A percentile compares a stretch with the other conserved stretches of the same genome.
Evolutionary conservation across 2,113 vertebrate species (phyloP).

Genomic region (Oceanites oceanicus): DNA sequence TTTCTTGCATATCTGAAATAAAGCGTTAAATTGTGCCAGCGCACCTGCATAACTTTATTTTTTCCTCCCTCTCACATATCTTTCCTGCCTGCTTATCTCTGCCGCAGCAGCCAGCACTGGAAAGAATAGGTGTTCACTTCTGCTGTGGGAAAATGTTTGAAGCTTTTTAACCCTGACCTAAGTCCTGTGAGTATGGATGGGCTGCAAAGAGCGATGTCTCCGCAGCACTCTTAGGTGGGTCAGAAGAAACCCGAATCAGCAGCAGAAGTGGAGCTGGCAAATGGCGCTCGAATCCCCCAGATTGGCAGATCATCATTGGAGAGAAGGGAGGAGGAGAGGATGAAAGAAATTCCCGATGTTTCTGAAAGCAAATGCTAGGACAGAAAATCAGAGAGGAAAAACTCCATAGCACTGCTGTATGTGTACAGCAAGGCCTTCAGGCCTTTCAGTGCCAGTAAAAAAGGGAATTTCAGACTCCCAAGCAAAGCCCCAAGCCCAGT

Average conservation of each 20-base stretch:
- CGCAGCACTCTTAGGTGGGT: neutral
- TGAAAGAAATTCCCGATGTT: neutral
- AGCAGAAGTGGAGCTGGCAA: neutral
- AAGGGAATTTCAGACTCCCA: neutral
- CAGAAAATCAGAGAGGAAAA: neutral
- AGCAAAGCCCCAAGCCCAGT: neutral
- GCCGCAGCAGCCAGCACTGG: neutral
- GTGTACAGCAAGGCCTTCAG: neutral
- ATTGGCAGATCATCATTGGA: neutral
- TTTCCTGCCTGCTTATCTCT: constrained; percentile 24
- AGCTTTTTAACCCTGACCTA: neutral
- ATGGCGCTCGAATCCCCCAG: neutral
- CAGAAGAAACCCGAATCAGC: neutral
- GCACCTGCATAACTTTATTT: neutral
- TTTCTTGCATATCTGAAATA: neutral
- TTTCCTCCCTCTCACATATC: neutral
- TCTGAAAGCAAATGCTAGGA: neutral
- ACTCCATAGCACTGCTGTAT: neutral
- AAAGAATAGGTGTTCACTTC: neutral
- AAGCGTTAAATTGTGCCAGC: neutral
- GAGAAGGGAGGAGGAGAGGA: neutral
- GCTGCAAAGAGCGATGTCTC: neutral
- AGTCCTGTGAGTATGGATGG: fast-evolving
- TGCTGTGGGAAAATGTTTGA: neutral
- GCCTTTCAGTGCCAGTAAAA: neutral